Base-by-base conservation (phyloP, 92 coral and sea anemone species). In the Porites rus region DNA sequence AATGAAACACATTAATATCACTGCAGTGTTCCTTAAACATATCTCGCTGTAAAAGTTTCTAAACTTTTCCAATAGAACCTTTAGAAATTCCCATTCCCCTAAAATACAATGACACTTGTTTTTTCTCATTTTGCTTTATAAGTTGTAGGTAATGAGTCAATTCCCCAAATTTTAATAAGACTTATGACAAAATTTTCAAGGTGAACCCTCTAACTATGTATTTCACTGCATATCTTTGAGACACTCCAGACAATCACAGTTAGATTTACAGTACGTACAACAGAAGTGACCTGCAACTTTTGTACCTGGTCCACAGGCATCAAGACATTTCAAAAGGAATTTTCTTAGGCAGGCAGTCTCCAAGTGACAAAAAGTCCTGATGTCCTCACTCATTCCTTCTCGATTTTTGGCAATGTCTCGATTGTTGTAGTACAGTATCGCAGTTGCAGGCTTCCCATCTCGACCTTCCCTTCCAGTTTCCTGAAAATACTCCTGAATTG, bases 301-400 rank as follows among this genome's bases (percentile, higher is more conserved):
- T 25, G 28, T 25, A 25, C 28, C 28, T 25, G 28, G 38, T 20
- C 8, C 63, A 18, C 43, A n/a, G 21, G 84, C 83, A 52, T 84
- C 82, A 74, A 84, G 72, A 74, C 88, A 84, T 38, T 75, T 66
- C 43, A 84, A 75, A 21, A 84, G 88, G 70, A 72, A 84, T 75
- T 84, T 75, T 46, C 82, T 74, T 14, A 84, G 63, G 51, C 84
- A 84, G 58, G 60, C 51, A 17, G 6, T 51, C 76, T 72, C 53
- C 12, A 72, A 56, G 53, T 22, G 76, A 11, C 76, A 72, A 18
- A 72, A 72, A 72, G 21, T 54, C 59, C 59, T 54, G 13, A 67
- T 67, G 38, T 67, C 72, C 72, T 67, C 72, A 10, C 25, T 67
- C 9, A 67, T 8, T 67, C 72, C 72, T 67, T 19, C 72, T 12